Evolutionary conservation across 2,797 vertebrate species (phyloP).

Genomic region (Ctenopoma kingsleyae): DNA sequence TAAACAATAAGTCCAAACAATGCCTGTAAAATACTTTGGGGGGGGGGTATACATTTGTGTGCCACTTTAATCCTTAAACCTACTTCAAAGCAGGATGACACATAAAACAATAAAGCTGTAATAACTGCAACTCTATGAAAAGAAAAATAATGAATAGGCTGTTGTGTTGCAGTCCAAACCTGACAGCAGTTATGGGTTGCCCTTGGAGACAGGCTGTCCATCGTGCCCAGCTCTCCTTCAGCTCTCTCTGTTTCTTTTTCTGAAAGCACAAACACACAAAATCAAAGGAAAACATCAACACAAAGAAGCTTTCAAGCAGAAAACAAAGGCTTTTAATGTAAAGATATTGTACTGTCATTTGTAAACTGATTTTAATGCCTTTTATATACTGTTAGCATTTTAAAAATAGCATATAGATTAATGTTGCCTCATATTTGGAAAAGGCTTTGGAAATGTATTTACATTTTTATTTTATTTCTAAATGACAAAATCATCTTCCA

Average conservation of each 20-base stretch:
- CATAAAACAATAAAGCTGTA: slow-evolving; percentile 42
- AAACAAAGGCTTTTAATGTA: slow-evolving; percentile 8
- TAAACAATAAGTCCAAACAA: slow-evolving; percentile 38
- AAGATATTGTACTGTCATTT: neutral
- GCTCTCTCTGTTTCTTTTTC: slow-evolving; percentile 82
- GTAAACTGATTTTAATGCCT: neutral
- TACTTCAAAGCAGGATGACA: slow-evolving; percentile 31
- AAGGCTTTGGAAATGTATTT: neutral
- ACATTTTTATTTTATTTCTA: slow-evolving; percentile 6
- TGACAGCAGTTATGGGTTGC: slow-evolving; percentile 90
- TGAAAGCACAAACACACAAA: slow-evolving; percentile 54
- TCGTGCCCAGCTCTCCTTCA: slow-evolving; percentile 87
- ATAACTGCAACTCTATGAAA: slow-evolving; percentile 45
- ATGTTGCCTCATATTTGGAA: neutral
- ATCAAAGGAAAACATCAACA: slow-evolving; percentile 18
- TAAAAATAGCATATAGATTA: neutral
- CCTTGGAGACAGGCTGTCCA: slow-evolving; percentile 84
- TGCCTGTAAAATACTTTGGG: slow-evolving; percentile 11
- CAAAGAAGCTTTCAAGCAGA: slow-evolving; percentile 12
- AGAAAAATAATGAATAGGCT: slow-evolving; percentile 60
- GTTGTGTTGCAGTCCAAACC: slow-evolving; percentile 82
- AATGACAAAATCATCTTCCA: neutral
- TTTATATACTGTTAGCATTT: neutral
- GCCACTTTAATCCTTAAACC: slow-evolving; percentile 41
- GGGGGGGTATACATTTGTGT: slow-evolving; percentile 38